Percentiles rank a stretch among this genome's conserved stretches.
phyloP scores from a whole-genome alignment of 2,797 vertebrate genomes.

The Gastrophryne carolinensis region DNA sequence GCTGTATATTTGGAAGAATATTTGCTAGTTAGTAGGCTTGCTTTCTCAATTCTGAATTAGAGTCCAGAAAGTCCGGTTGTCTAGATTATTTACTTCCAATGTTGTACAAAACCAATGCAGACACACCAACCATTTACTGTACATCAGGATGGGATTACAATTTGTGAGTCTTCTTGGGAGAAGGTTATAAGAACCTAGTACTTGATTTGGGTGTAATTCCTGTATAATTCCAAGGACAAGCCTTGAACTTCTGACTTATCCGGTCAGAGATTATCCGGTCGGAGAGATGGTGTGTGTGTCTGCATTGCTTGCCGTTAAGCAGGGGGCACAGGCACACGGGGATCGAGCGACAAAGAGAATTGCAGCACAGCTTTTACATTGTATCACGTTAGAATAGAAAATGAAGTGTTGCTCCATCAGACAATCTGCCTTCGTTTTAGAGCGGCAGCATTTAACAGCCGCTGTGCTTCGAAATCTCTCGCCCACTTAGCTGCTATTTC shows the following conservation, averaged over 20 bases:
- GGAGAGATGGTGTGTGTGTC: background rate
- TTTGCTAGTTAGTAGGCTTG: too few species aligned
- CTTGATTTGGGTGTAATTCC: slow-evolving; percentile 31
- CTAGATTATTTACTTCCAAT: too few species aligned
- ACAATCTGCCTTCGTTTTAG: background rate
- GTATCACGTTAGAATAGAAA: background rate
- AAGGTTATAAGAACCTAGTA: background rate
- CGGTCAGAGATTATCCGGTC: slow-evolving; percentile 38
- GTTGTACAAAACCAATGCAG: too few species aligned
- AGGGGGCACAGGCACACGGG: background rate
- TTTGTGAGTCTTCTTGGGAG: background rate
- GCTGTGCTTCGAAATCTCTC: background rate
- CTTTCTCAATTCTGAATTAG: too few species aligned
- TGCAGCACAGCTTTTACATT: background rate
- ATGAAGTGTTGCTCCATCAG: background rate
- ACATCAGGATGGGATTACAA: background rate
- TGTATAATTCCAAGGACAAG: slow-evolving; percentile 24
- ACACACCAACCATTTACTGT: too few species aligned
- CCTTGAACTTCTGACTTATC: slow-evolving; percentile 27
- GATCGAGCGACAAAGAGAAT: background rate
- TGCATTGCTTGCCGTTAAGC: background rate
- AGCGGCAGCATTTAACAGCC: background rate
- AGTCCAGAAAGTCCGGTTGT: too few species aligned
- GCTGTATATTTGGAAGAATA: too few species aligned
- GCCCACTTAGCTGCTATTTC: slow-evolving; percentile 24